phyloP scores from a whole-genome alignment of 2,888 invertebrate species.

The Drosophila anceps region DNA sequence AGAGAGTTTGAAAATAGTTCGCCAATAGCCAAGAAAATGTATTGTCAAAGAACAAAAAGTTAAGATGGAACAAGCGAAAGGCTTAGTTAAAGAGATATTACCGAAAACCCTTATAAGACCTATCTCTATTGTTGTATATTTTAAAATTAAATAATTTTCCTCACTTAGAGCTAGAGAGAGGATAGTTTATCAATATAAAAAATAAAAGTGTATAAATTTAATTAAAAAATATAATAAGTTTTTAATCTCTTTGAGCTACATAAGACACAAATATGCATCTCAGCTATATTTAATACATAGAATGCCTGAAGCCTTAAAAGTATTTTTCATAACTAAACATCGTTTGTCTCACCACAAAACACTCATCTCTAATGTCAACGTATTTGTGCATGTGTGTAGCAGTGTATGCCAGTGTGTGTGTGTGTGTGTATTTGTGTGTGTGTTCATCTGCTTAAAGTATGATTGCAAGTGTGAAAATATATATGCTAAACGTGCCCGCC shows the following conservation, averaged over 20 bases:
- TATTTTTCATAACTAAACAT: not conserved
- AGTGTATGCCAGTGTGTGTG: not conserved
- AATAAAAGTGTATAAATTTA: not conserved
- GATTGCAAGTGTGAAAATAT: conserved; percentile 81
- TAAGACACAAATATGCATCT: too few relatives aligned
- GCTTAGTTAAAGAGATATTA: not conserved
- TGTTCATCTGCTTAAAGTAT: conserved; percentile 75
- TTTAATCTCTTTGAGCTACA: too few relatives aligned
- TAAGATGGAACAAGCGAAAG: not conserved
- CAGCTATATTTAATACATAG: too few relatives aligned
- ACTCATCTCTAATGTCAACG: conserved; percentile 51
- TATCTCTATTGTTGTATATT: not conserved
- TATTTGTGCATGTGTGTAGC: conserved; percentile 8
- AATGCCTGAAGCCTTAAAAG: not conserved
- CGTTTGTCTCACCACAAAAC: not conserved
- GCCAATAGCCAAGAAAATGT: not conserved
- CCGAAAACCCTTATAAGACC: not conserved
- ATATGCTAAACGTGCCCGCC: conserved; percentile 77
- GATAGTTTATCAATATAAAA: not conserved
- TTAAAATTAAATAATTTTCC: too few relatives aligned
- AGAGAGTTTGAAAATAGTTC: not conserved
- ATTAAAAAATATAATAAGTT: too few relatives aligned
- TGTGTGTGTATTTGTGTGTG: conserved; percentile 27
- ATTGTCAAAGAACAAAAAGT: not conserved
- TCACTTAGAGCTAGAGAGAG: too few relatives aligned